Evolutionary conservation across 2,888 invertebrate species (phyloP).

Genomic region (Sisyra nigra): DNA sequence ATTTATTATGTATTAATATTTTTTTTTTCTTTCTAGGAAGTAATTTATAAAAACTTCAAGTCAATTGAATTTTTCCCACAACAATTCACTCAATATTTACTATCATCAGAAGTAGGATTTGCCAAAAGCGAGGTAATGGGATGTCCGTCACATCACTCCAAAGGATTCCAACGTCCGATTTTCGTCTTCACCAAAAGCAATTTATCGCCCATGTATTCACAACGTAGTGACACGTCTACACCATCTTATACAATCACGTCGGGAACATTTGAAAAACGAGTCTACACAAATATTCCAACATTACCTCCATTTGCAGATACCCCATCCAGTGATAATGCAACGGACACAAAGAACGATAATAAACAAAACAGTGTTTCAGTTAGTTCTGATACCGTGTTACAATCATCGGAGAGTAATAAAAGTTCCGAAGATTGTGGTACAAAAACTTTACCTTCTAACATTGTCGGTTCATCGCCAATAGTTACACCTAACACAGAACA

Average conservation of each 20-base stretch:
- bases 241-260: constrained; percentile 11
- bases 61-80: constrained; percentile 79
- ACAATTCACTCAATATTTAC: constrained; percentile 81
- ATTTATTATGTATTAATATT: not conserved
- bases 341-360: too few relatives aligned
- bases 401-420: too few relatives aligned
- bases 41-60: constrained; percentile 72
- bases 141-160: constrained; percentile 62
- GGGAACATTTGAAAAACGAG: not conserved
- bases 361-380: too few relatives aligned
- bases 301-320: not conserved
- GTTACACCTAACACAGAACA: too few relatives aligned
- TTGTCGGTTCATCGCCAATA: too few relatives aligned
- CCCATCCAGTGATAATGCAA: too few relatives aligned
- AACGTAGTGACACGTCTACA: constrained; percentile 14
- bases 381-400: too few relatives aligned
- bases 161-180: constrained; percentile 78
- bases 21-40: constrained; percentile 42
- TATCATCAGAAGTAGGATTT: constrained; percentile 84
- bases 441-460: too few relatives aligned
- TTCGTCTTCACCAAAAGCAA: constrained; percentile 34
- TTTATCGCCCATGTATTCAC: constrained; percentile 27
- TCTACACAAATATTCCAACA: constrained; percentile 1
- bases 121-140: constrained; percentile 76
- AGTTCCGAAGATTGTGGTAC: too few relatives aligned